Evolutionary conservation across 1,140 invertebrate species (phyloP), one percentile per base, ranked within the genome.

Genomic region (Atta cephalotes): DNA sequence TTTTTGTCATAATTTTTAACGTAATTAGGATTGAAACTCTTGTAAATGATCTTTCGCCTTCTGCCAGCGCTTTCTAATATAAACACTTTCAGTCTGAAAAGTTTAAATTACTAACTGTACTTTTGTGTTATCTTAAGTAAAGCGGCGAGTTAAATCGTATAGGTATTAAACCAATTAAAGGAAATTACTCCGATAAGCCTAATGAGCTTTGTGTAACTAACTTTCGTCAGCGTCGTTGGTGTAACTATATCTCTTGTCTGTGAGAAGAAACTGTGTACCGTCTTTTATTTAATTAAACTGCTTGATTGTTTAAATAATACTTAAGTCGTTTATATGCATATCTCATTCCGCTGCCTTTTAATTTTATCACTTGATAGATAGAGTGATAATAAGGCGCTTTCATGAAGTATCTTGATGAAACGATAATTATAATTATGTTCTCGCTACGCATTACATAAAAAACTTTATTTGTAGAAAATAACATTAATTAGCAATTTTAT

Each of bases 71-170:
- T 35, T 62, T 25, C 56, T 74, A 84, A 74, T 62, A 56, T 65
- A 74, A 63, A 84, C 80, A 84, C 80, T 84, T 76, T 74, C 25
- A 76, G 70, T 74, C 56, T 62, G 56, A 84, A 84, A 84, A 84
- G 66, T 81, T 81, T 58, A 58, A 81, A 84, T 84, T 84, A 84
- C 70, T 25, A 45, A 84, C 56, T 74, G 70, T 82, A 70, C 70
- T 82, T 84, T 76, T 84, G 70, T 62, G 56, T 58, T 49, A 84
- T 84, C 80, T 84, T 51, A 51, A 76, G 80, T 35, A 62, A 76
- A 76, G 28, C 56, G 39, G 70, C 70, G 18, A 74, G 58, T 84
- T 74, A 84, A 76, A 76, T 76, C 80, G 80, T 84, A 81, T 76
- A 25, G 9, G 63, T 76, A 51, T 74, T 62, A 84, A 84, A 70